A percentile compares a stretch with the other conserved stretches of the same genome.
phyloP scores from a whole-genome alignment of 2,888 invertebrate species.

The Uropetala carovei region DNA sequence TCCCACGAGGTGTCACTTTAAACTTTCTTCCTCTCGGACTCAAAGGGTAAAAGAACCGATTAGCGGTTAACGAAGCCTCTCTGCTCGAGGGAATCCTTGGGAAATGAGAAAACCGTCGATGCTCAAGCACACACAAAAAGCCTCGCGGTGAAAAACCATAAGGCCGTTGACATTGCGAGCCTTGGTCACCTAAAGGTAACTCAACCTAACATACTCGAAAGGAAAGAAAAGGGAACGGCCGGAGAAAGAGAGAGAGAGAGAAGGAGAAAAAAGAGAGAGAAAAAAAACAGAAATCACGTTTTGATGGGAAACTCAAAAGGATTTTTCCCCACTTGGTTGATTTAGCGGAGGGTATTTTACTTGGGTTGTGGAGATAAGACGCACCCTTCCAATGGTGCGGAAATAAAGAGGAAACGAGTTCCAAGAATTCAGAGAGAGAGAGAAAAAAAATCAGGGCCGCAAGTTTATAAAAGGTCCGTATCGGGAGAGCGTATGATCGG shows the following conservation, averaged over 20 bases:
- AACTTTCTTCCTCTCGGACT: neutral
- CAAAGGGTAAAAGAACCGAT: neutral
- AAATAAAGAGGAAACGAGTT: neutral
- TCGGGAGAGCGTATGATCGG: neutral
- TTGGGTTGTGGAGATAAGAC: neutral
- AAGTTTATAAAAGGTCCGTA: neutral
- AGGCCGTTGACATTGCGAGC: neutral
- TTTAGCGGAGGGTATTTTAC: neutral
- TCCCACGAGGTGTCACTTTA: slow-evolving; percentile 18
- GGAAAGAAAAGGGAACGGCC: neutral
- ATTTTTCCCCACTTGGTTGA: neutral
- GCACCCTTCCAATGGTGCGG: neutral
- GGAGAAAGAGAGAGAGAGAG: neutral
- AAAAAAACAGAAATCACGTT: too few relatives aligned
- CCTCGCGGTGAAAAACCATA: neutral
- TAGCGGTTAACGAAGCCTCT: neutral
- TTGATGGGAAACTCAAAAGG: neutral
- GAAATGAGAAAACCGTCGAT: neutral
- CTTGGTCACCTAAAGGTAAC: neutral
- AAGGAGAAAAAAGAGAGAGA: too few relatives aligned
- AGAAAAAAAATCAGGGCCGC: neutral
- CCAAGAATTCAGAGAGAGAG: neutral
- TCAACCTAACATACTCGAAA: neutral
- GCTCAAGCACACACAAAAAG: neutral
- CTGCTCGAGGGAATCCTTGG: neutral